phyloP scores from a whole-genome alignment of 2,888 invertebrate species.

The Myopa testacea region DNA sequence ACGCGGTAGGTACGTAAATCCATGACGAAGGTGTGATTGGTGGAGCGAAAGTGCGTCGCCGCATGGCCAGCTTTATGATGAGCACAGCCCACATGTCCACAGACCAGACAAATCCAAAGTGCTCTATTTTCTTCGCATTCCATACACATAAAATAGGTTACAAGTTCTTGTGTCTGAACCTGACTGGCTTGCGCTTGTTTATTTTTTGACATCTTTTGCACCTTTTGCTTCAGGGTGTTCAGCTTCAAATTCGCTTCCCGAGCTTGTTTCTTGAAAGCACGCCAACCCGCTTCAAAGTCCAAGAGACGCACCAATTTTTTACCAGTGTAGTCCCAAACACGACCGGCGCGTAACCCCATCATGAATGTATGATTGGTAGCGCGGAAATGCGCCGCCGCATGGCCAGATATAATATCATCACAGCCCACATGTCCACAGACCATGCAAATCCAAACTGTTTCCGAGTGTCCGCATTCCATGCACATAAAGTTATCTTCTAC shows the following conservation, averaged over 20 bases:
- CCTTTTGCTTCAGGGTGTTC: conserved; percentile 68
- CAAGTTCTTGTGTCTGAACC: conserved; percentile 54
- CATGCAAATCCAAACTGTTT: too few species aligned
- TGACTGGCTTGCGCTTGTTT: conserved; percentile 69
- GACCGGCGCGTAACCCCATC: too few species aligned
- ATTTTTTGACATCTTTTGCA: conserved; percentile 73
- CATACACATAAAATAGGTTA: too few species aligned
- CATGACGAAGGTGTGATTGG: conserved; percentile 97
- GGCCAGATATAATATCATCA: too few species aligned
- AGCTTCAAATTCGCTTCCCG: conserved; percentile 70
- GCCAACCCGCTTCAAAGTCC: conserved; percentile 73
- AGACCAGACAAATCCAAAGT: conserved; percentile 98
- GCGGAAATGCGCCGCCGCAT: too few species aligned
- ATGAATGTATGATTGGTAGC: too few species aligned
- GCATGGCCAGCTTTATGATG: conserved; percentile 92
- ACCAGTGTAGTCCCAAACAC: conserved; percentile 73
- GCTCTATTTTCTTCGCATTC: conserved; percentile 76
- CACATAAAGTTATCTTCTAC: too few species aligned
- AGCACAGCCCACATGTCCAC: conserved; percentile 98
- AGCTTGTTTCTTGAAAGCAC: conserved; percentile 71
- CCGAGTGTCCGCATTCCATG: too few species aligned
- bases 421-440: too few species aligned
- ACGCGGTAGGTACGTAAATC: conserved; percentile 96
- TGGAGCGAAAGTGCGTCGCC: conserved; percentile 92
- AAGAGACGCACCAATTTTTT: conserved; percentile 91